phyloP scores from a whole-genome alignment of 1,140 invertebrate genomes.

The Myzus persicae region DNA sequence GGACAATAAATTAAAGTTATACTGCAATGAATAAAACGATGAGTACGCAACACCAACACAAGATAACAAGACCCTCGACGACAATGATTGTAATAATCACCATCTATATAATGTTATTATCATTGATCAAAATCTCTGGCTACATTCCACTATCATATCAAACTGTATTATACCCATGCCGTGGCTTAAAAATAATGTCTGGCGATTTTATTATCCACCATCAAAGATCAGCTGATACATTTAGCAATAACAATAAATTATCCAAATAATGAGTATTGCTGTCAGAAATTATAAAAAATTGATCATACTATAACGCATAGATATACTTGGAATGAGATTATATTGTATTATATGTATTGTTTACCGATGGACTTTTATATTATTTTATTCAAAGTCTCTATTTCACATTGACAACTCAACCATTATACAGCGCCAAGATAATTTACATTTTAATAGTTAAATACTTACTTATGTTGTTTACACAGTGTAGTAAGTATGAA shows the following conservation, averaged over 20 bases:
- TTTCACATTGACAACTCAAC: no score
- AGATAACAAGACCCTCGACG: slow-evolving; percentile 26
- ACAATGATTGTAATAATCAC: slow-evolving; percentile 24
- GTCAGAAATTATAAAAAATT: not conserved
- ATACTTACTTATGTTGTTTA: no score
- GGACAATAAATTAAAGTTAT: not conserved
- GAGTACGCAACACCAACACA: not conserved
- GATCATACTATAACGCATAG: not conserved
- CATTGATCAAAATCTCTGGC: not conserved
- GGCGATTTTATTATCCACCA: not conserved
- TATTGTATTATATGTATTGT: not conserved
- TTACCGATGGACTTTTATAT: not conserved
- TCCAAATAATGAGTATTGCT: not conserved
- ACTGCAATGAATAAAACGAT: not conserved
- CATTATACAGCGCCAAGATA: no score
- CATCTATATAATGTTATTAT: not conserved
- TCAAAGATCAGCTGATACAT: not conserved
- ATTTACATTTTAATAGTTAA: no score
- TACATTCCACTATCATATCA: not conserved
- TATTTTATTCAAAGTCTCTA: no score
- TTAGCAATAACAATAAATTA: not conserved
- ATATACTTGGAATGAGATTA: not conserved
- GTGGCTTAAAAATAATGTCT: not conserved
- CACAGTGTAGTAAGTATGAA: no score
- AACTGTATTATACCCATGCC: not conserved